Conservation (phyloP, 1,140 invertebrate species). For the Pachypsylla venusta region DNA sequence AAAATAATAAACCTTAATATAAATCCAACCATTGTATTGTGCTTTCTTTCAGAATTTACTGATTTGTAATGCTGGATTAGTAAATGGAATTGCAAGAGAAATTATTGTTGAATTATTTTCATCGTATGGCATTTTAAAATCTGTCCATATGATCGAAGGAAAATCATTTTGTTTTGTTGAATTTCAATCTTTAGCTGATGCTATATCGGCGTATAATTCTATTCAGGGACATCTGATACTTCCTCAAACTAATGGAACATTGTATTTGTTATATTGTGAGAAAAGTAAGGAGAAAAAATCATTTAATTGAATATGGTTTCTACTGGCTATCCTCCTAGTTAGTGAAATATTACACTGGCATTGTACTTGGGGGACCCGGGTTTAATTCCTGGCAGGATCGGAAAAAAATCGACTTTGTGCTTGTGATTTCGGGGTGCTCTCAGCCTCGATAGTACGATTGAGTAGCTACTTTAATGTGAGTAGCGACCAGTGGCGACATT, state of each 20-base stretch:
- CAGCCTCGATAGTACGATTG: not conserved
- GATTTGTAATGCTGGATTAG: conserved; percentile 59
- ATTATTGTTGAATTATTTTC: conserved; percentile 37
- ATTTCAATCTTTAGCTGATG: conserved; percentile 35
- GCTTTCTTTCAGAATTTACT: conserved; percentile 36
- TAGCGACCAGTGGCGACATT: too few species aligned
- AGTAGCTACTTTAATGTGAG: not conserved
- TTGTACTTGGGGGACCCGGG: not conserved
- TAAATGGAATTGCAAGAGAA: conserved; percentile 49
- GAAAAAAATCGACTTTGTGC: not conserved
- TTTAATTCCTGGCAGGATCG: not conserved
- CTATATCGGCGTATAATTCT: conserved; percentile 34
- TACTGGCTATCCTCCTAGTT: not conserved
- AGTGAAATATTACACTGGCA: not conserved
- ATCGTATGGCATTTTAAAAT: conserved; percentile 35
- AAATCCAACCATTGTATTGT: not conserved
- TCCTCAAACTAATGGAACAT: conserved; percentile 36
- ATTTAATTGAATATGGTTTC: not conserved
- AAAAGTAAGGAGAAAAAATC: conserved; percentile 30
- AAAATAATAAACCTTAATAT: too few species aligned
- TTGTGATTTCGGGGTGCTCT: not conserved
- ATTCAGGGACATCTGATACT: conserved; percentile 38
- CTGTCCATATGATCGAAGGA: conserved; percentile 46
- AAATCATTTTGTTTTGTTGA: conserved; percentile 63
- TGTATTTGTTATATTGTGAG: conserved; percentile 48